Evolutionary conservation across 2,888 invertebrate genomes (phyloP), one percentile per base, ranked within the genome.

Genomic region (Herminia tarsipennalis): DNA sequence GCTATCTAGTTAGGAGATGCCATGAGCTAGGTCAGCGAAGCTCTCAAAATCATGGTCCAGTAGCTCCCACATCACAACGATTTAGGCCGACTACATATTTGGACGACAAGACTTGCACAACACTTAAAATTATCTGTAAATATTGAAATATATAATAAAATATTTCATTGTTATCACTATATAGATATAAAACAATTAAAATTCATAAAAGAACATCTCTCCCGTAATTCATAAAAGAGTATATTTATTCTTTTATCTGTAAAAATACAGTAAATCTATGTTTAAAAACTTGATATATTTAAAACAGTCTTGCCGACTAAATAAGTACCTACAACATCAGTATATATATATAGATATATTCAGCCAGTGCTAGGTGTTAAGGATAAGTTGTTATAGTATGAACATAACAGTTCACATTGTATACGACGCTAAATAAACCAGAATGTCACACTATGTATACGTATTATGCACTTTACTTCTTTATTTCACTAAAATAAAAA

Each of bases 401-500:
- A 73, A 75, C 76, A 74, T 66, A 72, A 62, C 63, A 56, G 33
- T 62, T 56, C 58, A 69, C 63, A 63, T 70, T 70, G 70, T 64
- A 60, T 64, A 70, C 70, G 66, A 70, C 73, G 65, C 58, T 55
- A 74, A 68, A 71, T 69, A 68, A 70, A 62, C 65, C 66, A 73
- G 73, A 65, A 66, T 46, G 59, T 70, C 69, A 65, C 50, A 58
- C 66, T 64, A 70, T 64, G 63, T 70, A 67, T 74, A 71, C 58
- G 74, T 81, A 85, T 81, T 81, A 84, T 84, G 83, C 80, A 78
- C 72, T 73, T 78, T 78, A 78, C 70, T 73, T 77, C 74, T 76
- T 70, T 70, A 81, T 74, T 81, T 73, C 70, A 73, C 79, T 83
- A 80, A 81, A 73, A 66, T 55, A 54, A 76, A 70, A 75, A 78